These are phyloP conservation scores for Gnathonemus echidnorhynchus DNA, from an alignment of 2,113 vertebrate genomes.

Conservation along the genomic window DNA sequence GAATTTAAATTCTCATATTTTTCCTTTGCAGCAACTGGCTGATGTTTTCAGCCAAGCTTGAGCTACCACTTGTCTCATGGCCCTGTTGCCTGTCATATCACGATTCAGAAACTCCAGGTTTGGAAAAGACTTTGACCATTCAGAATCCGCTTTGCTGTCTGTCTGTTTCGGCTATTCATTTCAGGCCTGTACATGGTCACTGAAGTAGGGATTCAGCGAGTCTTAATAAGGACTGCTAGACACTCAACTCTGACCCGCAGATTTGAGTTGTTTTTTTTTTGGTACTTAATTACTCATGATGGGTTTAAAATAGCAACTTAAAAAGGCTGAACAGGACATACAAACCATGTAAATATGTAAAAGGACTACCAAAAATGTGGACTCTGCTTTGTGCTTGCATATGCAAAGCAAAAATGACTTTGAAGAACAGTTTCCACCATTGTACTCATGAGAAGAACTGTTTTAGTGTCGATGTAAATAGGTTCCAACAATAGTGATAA, in stretches of 20 bases:
- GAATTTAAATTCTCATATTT: not conserved
- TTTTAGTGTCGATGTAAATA: not conserved
- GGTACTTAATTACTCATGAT: not conserved
- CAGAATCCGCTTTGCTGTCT: not conserved
- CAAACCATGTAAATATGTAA: not conserved
- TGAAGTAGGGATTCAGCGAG: not conserved
- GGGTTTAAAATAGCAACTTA: not conserved
- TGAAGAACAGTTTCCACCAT: not conserved
- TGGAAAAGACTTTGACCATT: not conserved
- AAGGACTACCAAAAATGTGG: not conserved
- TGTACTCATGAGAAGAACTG: not conserved
- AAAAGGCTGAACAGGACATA: not conserved
- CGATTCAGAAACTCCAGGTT: not conserved
- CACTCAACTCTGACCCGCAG: not conserved
- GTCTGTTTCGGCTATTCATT: not conserved
- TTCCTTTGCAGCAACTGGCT: not conserved
- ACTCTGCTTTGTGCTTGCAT: not conserved
- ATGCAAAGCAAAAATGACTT: not conserved
- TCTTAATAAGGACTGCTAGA: not conserved
- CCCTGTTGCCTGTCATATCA: not conserved
- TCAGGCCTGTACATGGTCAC: not conserved
- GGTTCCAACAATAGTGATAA: not conserved
- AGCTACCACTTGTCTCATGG: not conserved
- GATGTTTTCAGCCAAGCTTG: not conserved
- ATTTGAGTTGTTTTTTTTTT: not conserved